Percentiles rank a stretch among this genome's conserved stretches.
These are phyloP conservation scores for Lepus timidus DNA, from an alignment of 2,113 vertebrate genomes.

Conservation along the genomic window DNA sequence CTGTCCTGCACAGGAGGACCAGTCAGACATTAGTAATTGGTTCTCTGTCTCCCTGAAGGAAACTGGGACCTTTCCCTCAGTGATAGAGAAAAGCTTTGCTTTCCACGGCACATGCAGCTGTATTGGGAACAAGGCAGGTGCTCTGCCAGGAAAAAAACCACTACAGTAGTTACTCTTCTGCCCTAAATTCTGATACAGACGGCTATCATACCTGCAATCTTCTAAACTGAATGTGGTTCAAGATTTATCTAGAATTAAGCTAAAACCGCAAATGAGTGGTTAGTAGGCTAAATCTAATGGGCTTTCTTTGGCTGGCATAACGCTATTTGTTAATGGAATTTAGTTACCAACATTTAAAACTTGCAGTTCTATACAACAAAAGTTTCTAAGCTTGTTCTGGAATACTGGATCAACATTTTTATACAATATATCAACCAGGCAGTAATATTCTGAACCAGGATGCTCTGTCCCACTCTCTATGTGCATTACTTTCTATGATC, in stretches of 20 bases:
- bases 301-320: not conserved
- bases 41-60: not conserved
- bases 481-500: not conserved
- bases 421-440: not conserved
- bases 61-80: not conserved
- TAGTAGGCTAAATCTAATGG: not conserved
- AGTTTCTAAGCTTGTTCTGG: slow-evolving; percentile 28
- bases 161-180: not conserved
- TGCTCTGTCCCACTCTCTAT: not conserved
- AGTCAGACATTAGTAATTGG: not conserved
- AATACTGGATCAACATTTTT: not conserved
- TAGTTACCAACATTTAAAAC: not conserved
- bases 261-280: not conserved
- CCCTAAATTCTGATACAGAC: not conserved
- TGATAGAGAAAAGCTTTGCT: not conserved
- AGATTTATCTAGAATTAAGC: not conserved
- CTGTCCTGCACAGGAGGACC: not conserved
- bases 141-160: not conserved
- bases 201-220: not conserved
- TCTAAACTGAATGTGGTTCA: not conserved
- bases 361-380: not conserved
- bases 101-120: not conserved
- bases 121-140: not conserved
- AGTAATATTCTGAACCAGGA: not conserved
- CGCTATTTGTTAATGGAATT: not conserved